Evolutionary conservation across 1,140 invertebrate genomes (phyloP).

Genomic region (Rhopalosiphum maidis): DNA sequence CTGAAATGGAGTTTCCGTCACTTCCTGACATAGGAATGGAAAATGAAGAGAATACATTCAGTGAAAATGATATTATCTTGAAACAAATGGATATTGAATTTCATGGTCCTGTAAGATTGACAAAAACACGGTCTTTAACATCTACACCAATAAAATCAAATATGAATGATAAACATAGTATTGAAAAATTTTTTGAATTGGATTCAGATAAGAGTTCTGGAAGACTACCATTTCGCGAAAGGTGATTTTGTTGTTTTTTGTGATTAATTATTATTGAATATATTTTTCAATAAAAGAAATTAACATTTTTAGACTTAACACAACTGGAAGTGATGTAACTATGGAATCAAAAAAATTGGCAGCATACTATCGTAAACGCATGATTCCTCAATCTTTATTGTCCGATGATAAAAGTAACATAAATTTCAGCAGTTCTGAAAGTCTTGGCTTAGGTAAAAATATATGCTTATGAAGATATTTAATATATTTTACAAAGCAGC

Average conservation of each 20-base stretch:
- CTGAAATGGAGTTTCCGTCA: background rate
- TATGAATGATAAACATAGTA: slow-evolving; percentile 58
- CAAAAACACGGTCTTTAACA: slow-evolving; percentile 23
- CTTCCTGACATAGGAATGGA: slow-evolving; percentile 40
- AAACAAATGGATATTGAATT: slow-evolving; percentile 59
- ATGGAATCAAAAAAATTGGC: slow-evolving; percentile 67
- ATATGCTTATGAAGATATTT: slow-evolving; percentile 58
- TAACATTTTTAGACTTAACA: slow-evolving; percentile 66
- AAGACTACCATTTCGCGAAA: slow-evolving; percentile 35
- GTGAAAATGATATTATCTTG: slow-evolving; percentile 60
- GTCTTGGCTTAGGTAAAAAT: slow-evolving; percentile 66
- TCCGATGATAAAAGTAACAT: slow-evolving; percentile 68
- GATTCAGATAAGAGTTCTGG: slow-evolving; percentile 53
- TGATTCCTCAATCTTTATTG: slow-evolving; percentile 67
- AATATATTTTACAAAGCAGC: background rate
- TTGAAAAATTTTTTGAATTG: slow-evolving; percentile 55
- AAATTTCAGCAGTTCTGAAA: slow-evolving; percentile 78
- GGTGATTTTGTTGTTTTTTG: slow-evolving; percentile 12
- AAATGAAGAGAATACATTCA: slow-evolving; percentile 59
- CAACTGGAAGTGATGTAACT: slow-evolving; percentile 68
- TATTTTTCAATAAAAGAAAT: slow-evolving; percentile 58
- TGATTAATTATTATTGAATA: slow-evolving; percentile 5
- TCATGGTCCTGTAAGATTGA: slow-evolving; percentile 51
- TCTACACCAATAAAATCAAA: slow-evolving; percentile 53
- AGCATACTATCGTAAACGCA: slow-evolving; percentile 66